These are phyloP conservation scores for Meloidogyne exigua DNA, from an alignment of 1,140 invertebrate species.

Conservation along the genomic window DNA sequence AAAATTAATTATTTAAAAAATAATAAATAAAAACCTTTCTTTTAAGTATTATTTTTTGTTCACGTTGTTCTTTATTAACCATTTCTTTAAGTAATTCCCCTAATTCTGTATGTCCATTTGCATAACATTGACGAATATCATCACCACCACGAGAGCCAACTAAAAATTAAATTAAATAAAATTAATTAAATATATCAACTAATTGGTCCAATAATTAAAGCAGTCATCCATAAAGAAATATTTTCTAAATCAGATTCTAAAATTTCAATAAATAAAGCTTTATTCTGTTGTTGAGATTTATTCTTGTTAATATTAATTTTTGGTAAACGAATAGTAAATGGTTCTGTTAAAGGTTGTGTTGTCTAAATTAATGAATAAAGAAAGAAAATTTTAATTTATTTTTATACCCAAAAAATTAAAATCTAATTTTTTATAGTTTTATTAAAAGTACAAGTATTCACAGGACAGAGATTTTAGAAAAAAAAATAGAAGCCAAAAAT, in stretches of 20 bases:
- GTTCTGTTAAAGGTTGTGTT: constrained; percentile 28
- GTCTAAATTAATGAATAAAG: no score
- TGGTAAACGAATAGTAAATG: constrained; percentile 39
- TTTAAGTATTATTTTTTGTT: constrained; percentile 16
- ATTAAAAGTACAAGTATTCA: no score
- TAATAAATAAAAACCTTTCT: background rate
- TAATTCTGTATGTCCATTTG: constrained; percentile 16
- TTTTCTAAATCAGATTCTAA: constrained; percentile 28
- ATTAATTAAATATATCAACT: background rate
- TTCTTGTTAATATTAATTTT: background rate
- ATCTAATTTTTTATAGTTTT: background rate
- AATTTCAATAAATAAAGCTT: constrained; percentile 31
- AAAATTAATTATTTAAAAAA: background rate
- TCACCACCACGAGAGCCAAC: background rate
- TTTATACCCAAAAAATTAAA: no score
- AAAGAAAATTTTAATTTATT: no score
- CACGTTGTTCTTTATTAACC: constrained; percentile 40
- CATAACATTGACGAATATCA: constrained; percentile 26
- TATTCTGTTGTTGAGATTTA: constrained; percentile 24
- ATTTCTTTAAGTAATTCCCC: constrained; percentile 29
- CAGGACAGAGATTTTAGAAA: no score
- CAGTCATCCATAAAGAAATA: constrained; percentile 21
- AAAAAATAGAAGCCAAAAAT: no score
- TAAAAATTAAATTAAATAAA: background rate
- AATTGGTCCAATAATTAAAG: constrained; percentile 17